Percentiles rank a stretch among this genome's conserved stretches.
Evolutionary conservation across 2,113 vertebrate species (phyloP).

Genomic region (Chauna torquata): DNA sequence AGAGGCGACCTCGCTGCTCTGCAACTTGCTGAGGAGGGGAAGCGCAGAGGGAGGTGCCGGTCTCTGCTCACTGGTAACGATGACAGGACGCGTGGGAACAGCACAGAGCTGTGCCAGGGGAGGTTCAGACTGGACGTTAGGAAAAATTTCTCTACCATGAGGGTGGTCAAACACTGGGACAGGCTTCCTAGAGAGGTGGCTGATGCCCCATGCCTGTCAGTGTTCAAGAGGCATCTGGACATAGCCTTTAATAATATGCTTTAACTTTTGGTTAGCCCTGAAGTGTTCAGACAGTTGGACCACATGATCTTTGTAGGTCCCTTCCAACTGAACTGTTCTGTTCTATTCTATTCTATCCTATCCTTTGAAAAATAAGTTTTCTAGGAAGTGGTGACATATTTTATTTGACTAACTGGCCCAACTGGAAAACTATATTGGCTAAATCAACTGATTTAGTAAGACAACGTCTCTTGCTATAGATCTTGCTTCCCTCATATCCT

Average conservation of each 20-base stretch:
- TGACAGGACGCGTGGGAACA: neutral
- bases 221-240: neutral
- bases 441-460: neutral
- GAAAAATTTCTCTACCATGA: neutral
- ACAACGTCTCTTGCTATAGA: neutral
- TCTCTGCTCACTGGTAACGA: neutral
- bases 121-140: neutral
- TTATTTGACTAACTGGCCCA: neutral
- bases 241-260: neutral
- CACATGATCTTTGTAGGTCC: neutral
- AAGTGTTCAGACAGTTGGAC: neutral
- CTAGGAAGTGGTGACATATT: neutral
- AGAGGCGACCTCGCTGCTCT: neutral
- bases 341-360: too few relatives aligned
- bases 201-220: neutral
- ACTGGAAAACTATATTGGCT: neutral
- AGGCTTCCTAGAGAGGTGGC: neutral
- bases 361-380: neutral
- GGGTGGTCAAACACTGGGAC: neutral
- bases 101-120: neutral
- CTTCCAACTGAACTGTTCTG: neutral
- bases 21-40: neutral
- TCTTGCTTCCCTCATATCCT: neutral
- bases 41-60: neutral
- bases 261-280: neutral